A percentile compares a stretch with the other conserved stretches of the same genome.
These are phyloP conservation scores for Falco rusticolus DNA, from an alignment of 2,797 vertebrate species.

Conservation along the genomic window DNA sequence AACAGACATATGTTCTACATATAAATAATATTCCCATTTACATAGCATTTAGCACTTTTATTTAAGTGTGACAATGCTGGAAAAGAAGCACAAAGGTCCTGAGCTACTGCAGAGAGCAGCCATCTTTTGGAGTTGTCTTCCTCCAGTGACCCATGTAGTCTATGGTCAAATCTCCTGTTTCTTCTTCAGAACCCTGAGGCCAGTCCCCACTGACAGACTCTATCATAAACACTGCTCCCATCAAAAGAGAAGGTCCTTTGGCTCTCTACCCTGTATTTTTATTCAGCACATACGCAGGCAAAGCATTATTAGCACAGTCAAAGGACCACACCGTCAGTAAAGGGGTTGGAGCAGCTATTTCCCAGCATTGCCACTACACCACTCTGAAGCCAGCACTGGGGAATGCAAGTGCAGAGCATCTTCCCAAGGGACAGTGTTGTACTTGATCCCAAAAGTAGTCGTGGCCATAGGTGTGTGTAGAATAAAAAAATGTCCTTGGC, in stretches of 20 bases:
- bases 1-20: not conserved
- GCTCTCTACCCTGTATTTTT: not conserved
- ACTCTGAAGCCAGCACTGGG: not conserved
- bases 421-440: not conserved
- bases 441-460: not conserved
- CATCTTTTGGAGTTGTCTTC: not conserved
- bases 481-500: not conserved
- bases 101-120: not conserved
- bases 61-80: not conserved
- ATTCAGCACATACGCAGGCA: not conserved
- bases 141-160: not conserved
- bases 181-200: not conserved
- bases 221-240: not conserved
- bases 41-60: not conserved
- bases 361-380: not conserved
- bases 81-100: not conserved
- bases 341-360: not conserved
- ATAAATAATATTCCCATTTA: conserved; percentile 6
- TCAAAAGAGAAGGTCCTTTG: not conserved
- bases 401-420: not conserved
- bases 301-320: not conserved
- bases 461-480: not conserved
- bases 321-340: not conserved
- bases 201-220: not conserved
- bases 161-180: not conserved